Percentiles rank a stretch among this genome's conserved stretches.
These are phyloP conservation scores for Drosophila grimshawi DNA, from an alignment of 1,140 invertebrate species.

Conservation along the genomic window DNA sequence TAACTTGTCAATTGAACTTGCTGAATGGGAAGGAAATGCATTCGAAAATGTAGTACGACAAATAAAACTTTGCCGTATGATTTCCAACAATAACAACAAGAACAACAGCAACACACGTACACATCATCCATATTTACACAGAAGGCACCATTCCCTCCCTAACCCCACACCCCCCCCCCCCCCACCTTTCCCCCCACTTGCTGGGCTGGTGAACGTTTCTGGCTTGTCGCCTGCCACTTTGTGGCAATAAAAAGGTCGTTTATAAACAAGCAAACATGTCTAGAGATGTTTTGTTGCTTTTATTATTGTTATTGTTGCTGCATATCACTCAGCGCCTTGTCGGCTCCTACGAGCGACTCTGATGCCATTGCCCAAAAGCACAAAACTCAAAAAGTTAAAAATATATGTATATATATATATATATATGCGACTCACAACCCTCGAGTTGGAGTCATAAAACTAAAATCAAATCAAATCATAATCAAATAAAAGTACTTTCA, in stretches of 20 bases:
- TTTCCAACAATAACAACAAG: constrained; percentile 12
- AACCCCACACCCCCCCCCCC: neutral
- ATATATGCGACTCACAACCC: too few species aligned
- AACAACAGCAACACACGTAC: constrained; percentile 15
- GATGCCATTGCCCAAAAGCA: constrained; percentile 17
- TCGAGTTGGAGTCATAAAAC: neutral
- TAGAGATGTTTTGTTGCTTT: constrained; percentile 46
- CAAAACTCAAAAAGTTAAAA: constrained; percentile 5
- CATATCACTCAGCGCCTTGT: constrained; percentile 70
- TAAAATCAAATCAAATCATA: neutral
- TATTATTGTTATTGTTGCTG: constrained; percentile 51
- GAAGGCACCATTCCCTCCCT: neutral
- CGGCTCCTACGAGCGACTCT: constrained; percentile 38
- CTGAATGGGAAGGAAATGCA: constrained; percentile 21
- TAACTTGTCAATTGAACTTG: constrained; percentile 48
- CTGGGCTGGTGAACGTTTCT: constrained; percentile 38
- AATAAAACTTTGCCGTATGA: constrained; percentile 38
- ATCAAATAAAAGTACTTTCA: neutral
- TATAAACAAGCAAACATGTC: constrained; percentile 72
- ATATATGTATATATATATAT: neutral
- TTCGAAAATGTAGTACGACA: constrained; percentile 25
- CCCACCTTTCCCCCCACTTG: neutral
- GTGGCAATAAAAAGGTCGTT: constrained; percentile 76
- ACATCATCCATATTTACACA: constrained; percentile 3
- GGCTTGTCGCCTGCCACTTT: constrained; percentile 69